phyloP scores from a whole-genome alignment of 2,113 vertebrate genomes.

The Caloenas nicobarica region DNA sequence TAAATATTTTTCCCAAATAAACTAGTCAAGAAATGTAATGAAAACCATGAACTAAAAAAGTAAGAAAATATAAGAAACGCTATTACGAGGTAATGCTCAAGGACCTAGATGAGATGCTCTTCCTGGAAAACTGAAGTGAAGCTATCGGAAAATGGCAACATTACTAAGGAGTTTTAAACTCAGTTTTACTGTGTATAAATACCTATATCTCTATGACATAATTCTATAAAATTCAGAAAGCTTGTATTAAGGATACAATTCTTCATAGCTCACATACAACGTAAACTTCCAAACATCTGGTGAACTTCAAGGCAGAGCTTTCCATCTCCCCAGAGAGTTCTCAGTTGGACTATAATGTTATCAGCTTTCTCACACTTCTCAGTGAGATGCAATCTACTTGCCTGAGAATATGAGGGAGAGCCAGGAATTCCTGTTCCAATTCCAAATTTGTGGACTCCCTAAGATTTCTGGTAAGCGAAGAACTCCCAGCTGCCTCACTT shows the following conservation, averaged over 20 bases:
- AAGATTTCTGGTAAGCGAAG: conserved; percentile 32
- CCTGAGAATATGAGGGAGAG: conserved; percentile 36
- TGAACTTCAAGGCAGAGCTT: conserved; percentile 38
- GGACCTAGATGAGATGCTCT: neutral
- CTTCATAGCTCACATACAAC: neutral
- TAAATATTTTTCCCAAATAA: neutral
- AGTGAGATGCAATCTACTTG: conserved; percentile 27
- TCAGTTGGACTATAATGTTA: conserved; percentile 50
- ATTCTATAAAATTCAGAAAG: neutral
- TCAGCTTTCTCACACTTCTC: conserved; percentile 41
- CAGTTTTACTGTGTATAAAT: neutral
- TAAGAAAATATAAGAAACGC: neutral
- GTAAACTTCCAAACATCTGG: conserved; percentile 55
- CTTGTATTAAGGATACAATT: neutral
- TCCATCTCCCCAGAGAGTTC: conserved; percentile 31
- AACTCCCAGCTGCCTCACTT: conserved; percentile 30
- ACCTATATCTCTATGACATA: neutral
- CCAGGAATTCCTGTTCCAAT: conserved; percentile 43
- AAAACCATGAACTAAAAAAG: neutral
- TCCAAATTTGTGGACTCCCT: conserved; percentile 40
- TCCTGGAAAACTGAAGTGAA: neutral
- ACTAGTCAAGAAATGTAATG: neutral
- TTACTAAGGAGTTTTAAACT: neutral
- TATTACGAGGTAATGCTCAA: neutral
- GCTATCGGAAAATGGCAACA: neutral